These are phyloP conservation scores for Periophthalmodon schlosseri DNA, from an alignment of 2,113 vertebrate species.

Conservation along the genomic window DNA sequence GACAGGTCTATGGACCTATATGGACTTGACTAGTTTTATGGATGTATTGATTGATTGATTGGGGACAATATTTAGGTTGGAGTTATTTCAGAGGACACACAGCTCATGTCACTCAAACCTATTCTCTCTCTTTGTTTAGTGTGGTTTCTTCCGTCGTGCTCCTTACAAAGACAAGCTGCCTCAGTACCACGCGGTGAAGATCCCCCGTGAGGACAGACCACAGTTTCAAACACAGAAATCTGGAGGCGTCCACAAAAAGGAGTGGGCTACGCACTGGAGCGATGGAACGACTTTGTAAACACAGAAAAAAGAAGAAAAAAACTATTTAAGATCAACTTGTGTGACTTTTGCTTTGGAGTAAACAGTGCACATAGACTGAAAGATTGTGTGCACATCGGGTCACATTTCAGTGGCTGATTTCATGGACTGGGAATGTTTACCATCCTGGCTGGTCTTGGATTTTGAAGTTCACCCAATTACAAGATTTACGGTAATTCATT, in stretches of 20 bases:
- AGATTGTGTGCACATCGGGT: conserved; percentile 41
- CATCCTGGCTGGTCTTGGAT: conserved; percentile 34
- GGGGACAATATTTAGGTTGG: no score
- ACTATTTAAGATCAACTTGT: conserved; percentile 43
- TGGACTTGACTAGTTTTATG: no score
- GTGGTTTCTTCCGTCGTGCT: conserved; percentile 89
- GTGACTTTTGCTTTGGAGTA: conserved; percentile 55
- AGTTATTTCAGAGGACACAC: not conserved
- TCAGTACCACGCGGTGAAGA: conserved; percentile 91
- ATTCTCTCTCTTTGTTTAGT: conserved; percentile 64
- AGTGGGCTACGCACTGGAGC: conserved; percentile 83
- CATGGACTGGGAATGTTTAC: conserved; percentile 29
- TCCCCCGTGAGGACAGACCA: conserved; percentile 84
- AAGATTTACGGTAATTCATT: no score
- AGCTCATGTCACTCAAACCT: not conserved
- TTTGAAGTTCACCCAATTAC: conserved; percentile 9
- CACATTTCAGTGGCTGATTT: conserved; percentile 31
- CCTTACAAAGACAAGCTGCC: conserved; percentile 84
- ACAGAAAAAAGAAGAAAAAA: conserved; percentile 5
- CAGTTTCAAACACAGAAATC: conserved; percentile 85
- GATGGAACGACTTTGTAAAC: conserved; percentile 71
- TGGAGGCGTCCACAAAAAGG: conserved; percentile 82
- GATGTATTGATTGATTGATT: no score
- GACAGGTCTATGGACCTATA: no score
- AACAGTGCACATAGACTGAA: conserved; percentile 42